Evolutionary conservation across 1,140 invertebrate genomes (phyloP).

Genomic region (Aphidius ervi): DNA sequence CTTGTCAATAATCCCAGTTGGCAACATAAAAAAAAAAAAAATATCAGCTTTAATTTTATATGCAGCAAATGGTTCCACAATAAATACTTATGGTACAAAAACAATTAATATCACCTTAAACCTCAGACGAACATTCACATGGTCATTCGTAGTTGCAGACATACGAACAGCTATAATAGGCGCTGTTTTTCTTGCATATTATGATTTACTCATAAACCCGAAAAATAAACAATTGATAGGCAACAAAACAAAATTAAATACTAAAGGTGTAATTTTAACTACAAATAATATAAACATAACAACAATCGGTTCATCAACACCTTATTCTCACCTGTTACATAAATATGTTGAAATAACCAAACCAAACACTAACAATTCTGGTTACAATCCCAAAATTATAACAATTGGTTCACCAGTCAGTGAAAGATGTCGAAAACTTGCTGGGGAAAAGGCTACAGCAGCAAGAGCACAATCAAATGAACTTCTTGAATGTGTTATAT

Average conservation of each 20-base stretch:
- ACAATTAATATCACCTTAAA: conserved; percentile 18
- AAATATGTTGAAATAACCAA: conserved; percentile 3
- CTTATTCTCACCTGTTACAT: not conserved
- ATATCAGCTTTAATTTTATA: conserved; percentile 8
- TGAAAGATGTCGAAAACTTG: conserved; percentile 12
- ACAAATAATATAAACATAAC: conserved; percentile 11
- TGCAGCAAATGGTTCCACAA: conserved; percentile 22
- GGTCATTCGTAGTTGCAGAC: conserved; percentile 22
- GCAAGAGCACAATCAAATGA: conserved; percentile 5
- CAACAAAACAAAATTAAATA: not conserved
- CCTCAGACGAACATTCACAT: conserved; percentile 17
- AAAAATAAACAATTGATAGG: conserved; percentile 23
- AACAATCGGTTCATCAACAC: conserved; percentile 6
- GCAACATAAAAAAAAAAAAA: not conserved
- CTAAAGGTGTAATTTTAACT: not conserved
- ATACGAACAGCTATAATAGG: conserved; percentile 19
- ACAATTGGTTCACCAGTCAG: conserved; percentile 19
- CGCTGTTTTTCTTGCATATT: conserved; percentile 22
- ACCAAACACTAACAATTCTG: not conserved
- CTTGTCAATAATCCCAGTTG: too few species aligned
- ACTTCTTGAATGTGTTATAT: conserved; percentile 1
- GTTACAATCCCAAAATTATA: conserved; percentile 18
- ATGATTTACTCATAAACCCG: conserved; percentile 21
- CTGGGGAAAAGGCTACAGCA: conserved; percentile 12
- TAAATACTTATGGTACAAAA: conserved; percentile 20